phyloP scores from a whole-genome alignment of 2,113 vertebrate genomes.

The Aix galericulata region DNA sequence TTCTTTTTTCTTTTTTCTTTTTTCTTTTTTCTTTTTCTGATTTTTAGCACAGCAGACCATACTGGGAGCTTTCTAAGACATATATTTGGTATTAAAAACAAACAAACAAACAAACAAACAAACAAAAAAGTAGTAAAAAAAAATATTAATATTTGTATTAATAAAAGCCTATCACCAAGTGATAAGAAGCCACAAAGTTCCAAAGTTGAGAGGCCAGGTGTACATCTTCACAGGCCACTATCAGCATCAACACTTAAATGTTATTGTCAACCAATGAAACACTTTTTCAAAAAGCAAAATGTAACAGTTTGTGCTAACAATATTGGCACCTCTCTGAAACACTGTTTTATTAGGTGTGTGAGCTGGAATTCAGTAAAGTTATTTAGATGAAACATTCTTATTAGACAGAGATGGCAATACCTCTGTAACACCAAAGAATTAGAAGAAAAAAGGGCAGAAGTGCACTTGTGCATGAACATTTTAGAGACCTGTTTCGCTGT shows the following conservation, averaged over 20 bases:
- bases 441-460: neutral
- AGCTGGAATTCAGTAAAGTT: neutral
- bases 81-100: neutral
- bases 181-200: neutral
- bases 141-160: neutral
- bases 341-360: neutral
- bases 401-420: neutral
- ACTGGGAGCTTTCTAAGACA: neutral
- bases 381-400: neutral
- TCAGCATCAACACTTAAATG: neutral
- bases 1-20: too few species aligned
- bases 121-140: neutral
- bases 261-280: neutral
- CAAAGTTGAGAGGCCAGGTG: neutral
- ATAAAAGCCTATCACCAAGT: neutral
- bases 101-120: neutral
- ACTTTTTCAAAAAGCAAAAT: neutral
- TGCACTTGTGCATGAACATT: neutral
- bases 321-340: neutral
- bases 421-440: neutral
- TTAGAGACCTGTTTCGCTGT: neutral
- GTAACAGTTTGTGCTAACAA: neutral
- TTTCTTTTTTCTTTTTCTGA: too few species aligned
- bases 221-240: neutral
- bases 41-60: neutral